Evolutionary conservation across 2,113 vertebrate species (phyloP).

Genomic region (Mola mola): DNA sequence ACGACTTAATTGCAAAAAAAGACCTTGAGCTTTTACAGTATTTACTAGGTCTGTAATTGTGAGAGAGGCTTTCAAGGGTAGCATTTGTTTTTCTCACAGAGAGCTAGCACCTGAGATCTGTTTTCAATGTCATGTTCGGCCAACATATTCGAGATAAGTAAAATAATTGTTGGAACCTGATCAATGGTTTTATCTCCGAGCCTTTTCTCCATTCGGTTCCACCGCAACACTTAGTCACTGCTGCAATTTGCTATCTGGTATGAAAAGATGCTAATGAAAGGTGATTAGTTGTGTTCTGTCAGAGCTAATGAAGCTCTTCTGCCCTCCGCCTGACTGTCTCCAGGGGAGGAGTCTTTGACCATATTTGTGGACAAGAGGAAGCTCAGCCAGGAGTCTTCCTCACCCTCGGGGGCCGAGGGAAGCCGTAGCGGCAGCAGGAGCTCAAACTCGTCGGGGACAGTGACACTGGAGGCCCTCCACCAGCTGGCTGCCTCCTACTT

Average conservation of each 20-base stretch:
- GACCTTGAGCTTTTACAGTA: no score
- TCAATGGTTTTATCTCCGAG: conserved; percentile 7
- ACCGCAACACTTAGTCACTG: conserved; percentile 61
- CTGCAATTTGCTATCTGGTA: conserved; percentile 46
- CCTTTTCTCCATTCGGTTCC: conserved; percentile 47
- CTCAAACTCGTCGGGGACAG: conserved; percentile 65
- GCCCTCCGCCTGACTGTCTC: conserved; percentile 53
- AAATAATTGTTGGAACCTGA: conserved; percentile 41
- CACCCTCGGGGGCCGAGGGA: conserved; percentile 34
- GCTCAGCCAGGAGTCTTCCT: conserved; percentile 74
- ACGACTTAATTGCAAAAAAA: no score
- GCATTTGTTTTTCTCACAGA: not conserved
- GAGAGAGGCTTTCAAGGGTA: not conserved
- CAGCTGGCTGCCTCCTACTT: conserved; percentile 87
- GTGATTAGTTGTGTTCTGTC: conserved; percentile 69
- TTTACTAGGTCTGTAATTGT: conserved; percentile 2
- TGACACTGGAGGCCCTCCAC: conserved; percentile 83
- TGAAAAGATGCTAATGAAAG: conserved; percentile 69
- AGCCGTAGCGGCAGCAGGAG: conserved; percentile 28
- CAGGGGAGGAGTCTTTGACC: conserved; percentile 86
- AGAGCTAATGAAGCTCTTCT: conserved; percentile 64
- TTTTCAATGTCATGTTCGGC: conserved; percentile 22
- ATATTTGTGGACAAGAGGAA: conserved; percentile 87
- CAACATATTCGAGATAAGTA: conserved; percentile 35
- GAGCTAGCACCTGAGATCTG: not conserved